Conservation (phyloP, 2,888 invertebrate genomes). For the Machimus atricapillus region DNA sequence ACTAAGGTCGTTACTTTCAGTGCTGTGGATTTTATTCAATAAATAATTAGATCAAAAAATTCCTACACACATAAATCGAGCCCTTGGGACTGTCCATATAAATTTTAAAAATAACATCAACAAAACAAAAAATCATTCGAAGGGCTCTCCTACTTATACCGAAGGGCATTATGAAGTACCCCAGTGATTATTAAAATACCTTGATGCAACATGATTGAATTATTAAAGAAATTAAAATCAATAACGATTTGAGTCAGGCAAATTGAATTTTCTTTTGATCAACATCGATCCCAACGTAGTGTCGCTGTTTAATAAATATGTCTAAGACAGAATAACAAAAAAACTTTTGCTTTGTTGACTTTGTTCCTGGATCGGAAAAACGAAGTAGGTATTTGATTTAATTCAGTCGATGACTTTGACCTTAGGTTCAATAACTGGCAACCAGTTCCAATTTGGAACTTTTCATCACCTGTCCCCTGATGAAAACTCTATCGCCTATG, state of each 20-base stretch:
- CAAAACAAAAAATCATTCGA: background rate
- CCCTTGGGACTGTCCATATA: background rate
- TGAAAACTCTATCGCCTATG: background rate
- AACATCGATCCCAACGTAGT: background rate
- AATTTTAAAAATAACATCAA: background rate
- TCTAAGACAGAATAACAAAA: background rate
- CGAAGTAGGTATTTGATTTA: background rate
- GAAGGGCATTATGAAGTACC: background rate
- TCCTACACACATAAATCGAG: background rate
- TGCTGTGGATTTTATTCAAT: too few species aligned
- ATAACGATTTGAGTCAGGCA: background rate
- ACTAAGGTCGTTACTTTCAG: too few species aligned
- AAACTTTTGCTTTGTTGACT: background rate
- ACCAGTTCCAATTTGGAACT: background rate
- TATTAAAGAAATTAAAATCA: background rate
- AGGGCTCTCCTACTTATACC: background rate
- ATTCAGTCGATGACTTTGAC: background rate
- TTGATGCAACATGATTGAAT: background rate
- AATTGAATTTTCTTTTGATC: background rate
- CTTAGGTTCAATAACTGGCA: background rate
- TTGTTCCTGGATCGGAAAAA: background rate
- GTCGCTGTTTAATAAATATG: background rate
- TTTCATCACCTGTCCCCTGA: background rate
- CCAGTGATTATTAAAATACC: background rate
- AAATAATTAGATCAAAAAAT: background rate